These are phyloP conservation scores for Brenthis hecate DNA, from an alignment of 2,888 invertebrate genomes.

Conservation along the genomic window DNA sequence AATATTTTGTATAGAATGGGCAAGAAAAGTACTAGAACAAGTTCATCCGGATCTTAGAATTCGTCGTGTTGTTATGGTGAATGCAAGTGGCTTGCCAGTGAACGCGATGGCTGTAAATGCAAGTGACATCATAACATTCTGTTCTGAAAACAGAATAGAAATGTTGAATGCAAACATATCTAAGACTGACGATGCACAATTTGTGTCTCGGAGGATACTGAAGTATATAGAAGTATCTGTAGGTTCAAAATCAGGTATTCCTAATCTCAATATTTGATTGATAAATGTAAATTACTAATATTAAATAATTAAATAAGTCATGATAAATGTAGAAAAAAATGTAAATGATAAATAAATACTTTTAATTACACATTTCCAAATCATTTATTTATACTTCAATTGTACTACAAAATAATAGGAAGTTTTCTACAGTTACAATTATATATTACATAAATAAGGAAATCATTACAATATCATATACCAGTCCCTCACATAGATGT, in stretches of 20 bases:
- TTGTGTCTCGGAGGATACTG: conserved; percentile 62
- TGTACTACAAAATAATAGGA: conserved; percentile 83
- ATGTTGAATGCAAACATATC: conserved; percentile 67
- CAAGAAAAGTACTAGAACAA: conserved; percentile 60
- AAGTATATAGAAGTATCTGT: conserved; percentile 69
- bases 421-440: conserved; percentile 80
- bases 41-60: conserved; percentile 68
- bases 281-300: not conserved
- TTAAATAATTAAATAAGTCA: not conserved
- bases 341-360: conserved; percentile 29
- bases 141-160: conserved; percentile 62
- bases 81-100: conserved; percentile 65
- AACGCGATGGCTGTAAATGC: conserved; percentile 68
- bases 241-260: conserved; percentile 71
- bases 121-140: conserved; percentile 62
- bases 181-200: conserved; percentile 53
- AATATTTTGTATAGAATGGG: conserved; percentile 71
- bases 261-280: conserved; percentile 66
- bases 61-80: conserved; percentile 69
- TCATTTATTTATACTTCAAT: conserved; percentile 79
- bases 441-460: conserved; percentile 79
- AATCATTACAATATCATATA: conserved; percentile 58
- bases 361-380: conserved; percentile 62
- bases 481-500: conserved; percentile 63
- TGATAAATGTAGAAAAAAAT: conserved; percentile 35